Percentiles rank a stretch among this genome's conserved stretches.
Evolutionary conservation across 2,113 vertebrate genomes (phyloP).

Genomic region (Semicossyphus pulcher): DNA sequence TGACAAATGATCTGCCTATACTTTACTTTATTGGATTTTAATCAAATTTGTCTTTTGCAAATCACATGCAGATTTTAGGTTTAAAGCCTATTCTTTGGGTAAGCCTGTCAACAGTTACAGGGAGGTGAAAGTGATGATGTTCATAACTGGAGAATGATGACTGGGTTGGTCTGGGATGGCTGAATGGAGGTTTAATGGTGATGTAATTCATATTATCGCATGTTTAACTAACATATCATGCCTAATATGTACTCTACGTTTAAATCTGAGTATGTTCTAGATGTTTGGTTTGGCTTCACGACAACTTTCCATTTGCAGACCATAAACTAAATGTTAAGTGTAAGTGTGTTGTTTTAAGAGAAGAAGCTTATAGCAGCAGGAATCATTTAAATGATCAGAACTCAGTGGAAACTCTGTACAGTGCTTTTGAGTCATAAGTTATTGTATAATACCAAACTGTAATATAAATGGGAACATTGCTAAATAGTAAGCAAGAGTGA

Average conservation of each 20-base stretch:
- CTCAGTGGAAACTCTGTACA: too few species aligned
- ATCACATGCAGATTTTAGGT: too few species aligned
- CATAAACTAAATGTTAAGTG: background rate
- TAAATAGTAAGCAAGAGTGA: background rate
- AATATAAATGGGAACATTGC: background rate
- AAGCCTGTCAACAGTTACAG: too few species aligned
- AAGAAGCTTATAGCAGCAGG: background rate
- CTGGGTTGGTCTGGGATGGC: background rate
- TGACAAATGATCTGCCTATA: too few species aligned
- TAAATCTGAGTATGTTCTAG: background rate
- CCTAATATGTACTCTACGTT: background rate
- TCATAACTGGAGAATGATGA: too few species aligned
- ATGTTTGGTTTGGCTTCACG: background rate
- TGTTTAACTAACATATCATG: background rate
- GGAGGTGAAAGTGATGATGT: too few species aligned
- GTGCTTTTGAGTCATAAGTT: too few species aligned
- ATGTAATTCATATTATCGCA: background rate
- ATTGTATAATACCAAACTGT: too few species aligned
- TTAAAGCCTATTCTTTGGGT: too few species aligned
- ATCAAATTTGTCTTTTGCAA: too few species aligned
- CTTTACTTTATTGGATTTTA: too few species aligned
- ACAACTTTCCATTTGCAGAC: background rate
- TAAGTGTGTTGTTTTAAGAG: background rate
- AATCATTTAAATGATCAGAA: background rate
- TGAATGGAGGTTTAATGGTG: background rate